Evolutionary conservation across 1,140 invertebrate species (phyloP).

Genomic region (Neodiprion virginianus): DNA sequence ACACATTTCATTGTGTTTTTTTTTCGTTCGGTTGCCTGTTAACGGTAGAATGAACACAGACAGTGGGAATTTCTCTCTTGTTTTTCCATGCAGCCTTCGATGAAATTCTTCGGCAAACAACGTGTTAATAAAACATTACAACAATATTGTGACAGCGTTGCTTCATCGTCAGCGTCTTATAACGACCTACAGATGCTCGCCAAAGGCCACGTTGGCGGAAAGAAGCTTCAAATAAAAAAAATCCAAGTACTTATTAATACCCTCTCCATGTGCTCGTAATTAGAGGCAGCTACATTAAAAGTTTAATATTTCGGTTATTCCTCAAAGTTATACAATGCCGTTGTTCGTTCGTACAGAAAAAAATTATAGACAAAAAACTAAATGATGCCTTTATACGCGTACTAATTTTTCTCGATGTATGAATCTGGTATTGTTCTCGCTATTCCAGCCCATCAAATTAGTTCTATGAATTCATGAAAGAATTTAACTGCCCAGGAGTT

Average conservation of each 20-base stretch:
- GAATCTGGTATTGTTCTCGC: no score
- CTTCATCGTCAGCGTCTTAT: not conserved
- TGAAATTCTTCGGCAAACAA: constrained; percentile 5
- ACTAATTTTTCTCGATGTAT: no score
- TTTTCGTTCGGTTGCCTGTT: no score
- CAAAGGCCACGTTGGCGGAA: not conserved
- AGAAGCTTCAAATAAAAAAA: not conserved
- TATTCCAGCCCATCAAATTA: no score
- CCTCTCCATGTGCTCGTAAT: not conserved
- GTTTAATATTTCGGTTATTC: not conserved
- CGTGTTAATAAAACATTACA: constrained; percentile 3
- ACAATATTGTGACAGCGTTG: constrained; percentile 1
- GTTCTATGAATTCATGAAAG: no score
- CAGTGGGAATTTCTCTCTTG: not conserved
- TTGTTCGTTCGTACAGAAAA: no score
- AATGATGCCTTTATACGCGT: no score
- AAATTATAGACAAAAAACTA: no score
- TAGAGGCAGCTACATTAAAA: not conserved
- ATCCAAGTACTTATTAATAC: constrained; percentile 11
- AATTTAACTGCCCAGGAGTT: no score
- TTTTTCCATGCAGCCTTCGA: not conserved
- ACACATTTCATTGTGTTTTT: no score
- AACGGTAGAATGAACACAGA: not conserved
- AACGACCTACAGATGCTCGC: constrained; percentile 4
- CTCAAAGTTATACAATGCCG: no score